Evolutionary conservation across 35 echinoderm and acorn worm genomes (phyloP), one percentile per base, ranked within the genome.

Genomic region (Apostichopus californicus): DNA sequence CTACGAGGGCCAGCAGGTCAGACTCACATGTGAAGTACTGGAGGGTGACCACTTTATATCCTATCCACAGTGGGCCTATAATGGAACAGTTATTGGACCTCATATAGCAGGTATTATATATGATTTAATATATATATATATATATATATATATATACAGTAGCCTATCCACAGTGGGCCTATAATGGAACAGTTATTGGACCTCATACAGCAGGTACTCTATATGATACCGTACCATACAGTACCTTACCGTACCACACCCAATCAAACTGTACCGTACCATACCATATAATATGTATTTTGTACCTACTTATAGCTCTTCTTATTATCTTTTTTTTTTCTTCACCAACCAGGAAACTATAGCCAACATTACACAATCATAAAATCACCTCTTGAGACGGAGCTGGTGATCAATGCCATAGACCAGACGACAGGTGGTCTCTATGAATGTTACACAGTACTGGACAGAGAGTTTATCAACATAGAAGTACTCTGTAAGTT

Each of bases 11-110:
- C 18, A 68, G 22, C 59, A 94, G 25, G 55, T 94, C 14, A 81
- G 88, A 54, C 92, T 93, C 46, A 80, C 88, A 2, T 97, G 95
- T 60, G 55, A 77, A 12, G 91, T 97, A 11, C 63, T 92, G 10
- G 77, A 91, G 15, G 95, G 95, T 4, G 95, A 97, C 63, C 95
- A 97, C 55, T 97, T 97, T 64, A 61, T 97, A 8, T 80, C 81
- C 57, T 63, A 90, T 55, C 95, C 95, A 78, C 91, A 94, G 70
- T 96, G 95, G 95, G 78, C 87, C 65, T 81, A 63, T 17, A 75
- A 92, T 77, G 78, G 91, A 5, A 56, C 61, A 17, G 66, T 78
- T 8, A 87, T 96, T 20, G 86, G 86, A 13, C 86, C 86, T 8
- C 55, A 85, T 58, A 52, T 58, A 7, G 13, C 81, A 58, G 81